phyloP scores from a whole-genome alignment of 1,140 invertebrate genomes.

The Diabrotica virgifera region DNA sequence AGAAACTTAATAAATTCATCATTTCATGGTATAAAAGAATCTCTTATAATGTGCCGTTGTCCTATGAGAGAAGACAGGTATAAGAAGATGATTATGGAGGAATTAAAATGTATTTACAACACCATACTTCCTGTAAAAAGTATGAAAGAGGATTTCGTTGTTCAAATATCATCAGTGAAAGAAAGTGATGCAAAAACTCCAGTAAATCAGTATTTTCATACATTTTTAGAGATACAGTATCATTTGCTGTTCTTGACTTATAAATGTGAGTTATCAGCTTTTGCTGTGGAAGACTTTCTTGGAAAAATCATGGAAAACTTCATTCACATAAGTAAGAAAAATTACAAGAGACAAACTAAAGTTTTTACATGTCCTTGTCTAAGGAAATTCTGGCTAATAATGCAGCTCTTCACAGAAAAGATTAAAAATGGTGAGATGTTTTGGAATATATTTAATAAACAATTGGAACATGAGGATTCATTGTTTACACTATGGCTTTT shows the following conservation, averaged over 20 bases:
- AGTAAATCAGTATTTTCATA: constrained; percentile 39
- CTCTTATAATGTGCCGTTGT: constrained; percentile 22
- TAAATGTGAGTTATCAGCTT: constrained; percentile 20
- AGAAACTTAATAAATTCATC: constrained; percentile 29
- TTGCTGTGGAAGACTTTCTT: constrained; percentile 22
- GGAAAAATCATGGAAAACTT: constrained; percentile 31
- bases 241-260: constrained; percentile 28
- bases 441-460: constrained; percentile 35
- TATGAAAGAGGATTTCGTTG: constrained; percentile 26
- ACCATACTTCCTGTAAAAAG: constrained; percentile 21
- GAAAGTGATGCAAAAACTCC: constrained; percentile 22
- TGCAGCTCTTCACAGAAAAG: constrained; percentile 28
- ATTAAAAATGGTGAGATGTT: constrained; percentile 24
- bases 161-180: constrained; percentile 25
- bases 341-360: constrained; percentile 19
- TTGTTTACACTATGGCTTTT: constrained; percentile 28
- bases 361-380: constrained; percentile 31
- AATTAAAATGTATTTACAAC: constrained; percentile 19
- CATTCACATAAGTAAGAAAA: constrained; percentile 25
- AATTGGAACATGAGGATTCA: constrained; percentile 25
- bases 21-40: constrained; percentile 26
- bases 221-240: constrained; percentile 35
- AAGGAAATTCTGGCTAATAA: constrained; percentile 29
- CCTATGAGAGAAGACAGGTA: constrained; percentile 15
- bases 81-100: constrained; percentile 17